phyloP scores from a whole-genome alignment of 1,140 invertebrate genomes.

The Neodiprion virginianus region DNA sequence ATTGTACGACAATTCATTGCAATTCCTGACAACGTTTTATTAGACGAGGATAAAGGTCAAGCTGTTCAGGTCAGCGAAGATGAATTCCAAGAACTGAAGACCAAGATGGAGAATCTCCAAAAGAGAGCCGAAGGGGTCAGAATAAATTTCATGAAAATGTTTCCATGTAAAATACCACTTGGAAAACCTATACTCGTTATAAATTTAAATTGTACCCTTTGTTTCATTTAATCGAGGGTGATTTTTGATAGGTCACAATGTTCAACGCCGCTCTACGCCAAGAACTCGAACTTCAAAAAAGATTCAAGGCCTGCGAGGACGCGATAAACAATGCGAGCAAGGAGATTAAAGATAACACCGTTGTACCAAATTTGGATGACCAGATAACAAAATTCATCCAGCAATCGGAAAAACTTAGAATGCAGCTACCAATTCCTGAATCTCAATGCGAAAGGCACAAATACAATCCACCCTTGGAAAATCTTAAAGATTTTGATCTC shows the following conservation, averaged over 20 bases:
- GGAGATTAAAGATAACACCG: constrained; percentile 32
- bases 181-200: constrained; percentile 1
- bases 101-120: constrained; percentile 40
- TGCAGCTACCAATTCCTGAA: not conserved
- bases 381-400: constrained; percentile 29
- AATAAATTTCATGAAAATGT: constrained; percentile 10
- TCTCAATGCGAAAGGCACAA: not conserved
- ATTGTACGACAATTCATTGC: constrained; percentile 33
- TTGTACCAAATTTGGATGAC: constrained; percentile 17
- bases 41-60: constrained; percentile 47
- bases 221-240: constrained; percentile 17
- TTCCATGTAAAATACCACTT: not conserved
- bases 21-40: constrained; percentile 44
- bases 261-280: constrained; percentile 43
- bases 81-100: constrained; percentile 36
- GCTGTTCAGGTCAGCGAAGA: constrained; percentile 40
- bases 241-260: constrained; percentile 38
- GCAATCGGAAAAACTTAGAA: constrained; percentile 30
- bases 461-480: not conserved
- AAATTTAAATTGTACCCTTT: constrained; percentile 10
- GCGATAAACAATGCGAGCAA: constrained; percentile 27
- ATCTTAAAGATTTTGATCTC: not conserved
- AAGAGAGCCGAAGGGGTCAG: constrained; percentile 41
- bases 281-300: constrained; percentile 37
- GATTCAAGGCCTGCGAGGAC: constrained; percentile 31